These are phyloP conservation scores for Rhorus exstirpatorius DNA, from an alignment of 2,888 invertebrate species.

Conservation along the genomic window DNA sequence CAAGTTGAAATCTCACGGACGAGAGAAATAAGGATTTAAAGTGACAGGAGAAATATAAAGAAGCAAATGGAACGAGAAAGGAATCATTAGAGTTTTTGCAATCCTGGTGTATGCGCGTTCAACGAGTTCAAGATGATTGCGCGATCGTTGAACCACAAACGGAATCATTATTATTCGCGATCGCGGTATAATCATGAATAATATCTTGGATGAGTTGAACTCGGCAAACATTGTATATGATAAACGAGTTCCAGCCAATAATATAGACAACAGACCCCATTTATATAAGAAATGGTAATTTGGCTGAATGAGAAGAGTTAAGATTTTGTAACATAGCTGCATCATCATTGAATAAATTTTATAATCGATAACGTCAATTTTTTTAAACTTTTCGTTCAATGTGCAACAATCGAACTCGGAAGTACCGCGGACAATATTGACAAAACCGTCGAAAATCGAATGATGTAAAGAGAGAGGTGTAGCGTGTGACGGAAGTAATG, in stretches of 20 bases:
- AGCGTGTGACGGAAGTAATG: neutral
- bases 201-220: slow-evolving; percentile 11
- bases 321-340: neutral
- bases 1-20: slow-evolving; percentile 3
- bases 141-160: slow-evolving; percentile 74
- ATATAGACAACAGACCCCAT: neutral
- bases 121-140: slow-evolving; percentile 71
- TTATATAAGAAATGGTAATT: neutral
- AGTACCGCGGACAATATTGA: no score
- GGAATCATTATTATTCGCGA: slow-evolving; percentile 35
- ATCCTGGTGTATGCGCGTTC: slow-evolving; percentile 69
- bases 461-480: no score
- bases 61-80: slow-evolving; percentile 32
- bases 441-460: neutral
- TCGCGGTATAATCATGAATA: slow-evolving; percentile 31
- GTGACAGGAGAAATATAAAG: slow-evolving; percentile 8
- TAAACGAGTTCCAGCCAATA: slow-evolving; percentile 20
- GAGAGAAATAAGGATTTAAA: slow-evolving; percentile 29
- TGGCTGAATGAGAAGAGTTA: neutral
- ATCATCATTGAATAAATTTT: neutral
- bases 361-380: neutral
- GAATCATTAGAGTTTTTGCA: slow-evolving; percentile 58
- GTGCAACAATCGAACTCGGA: no score
- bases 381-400: neutral
- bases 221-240: slow-evolving; percentile 33